Percentiles rank a stretch among this genome's conserved stretches.
phyloP scores from a whole-genome alignment of 2,888 invertebrate genomes.

The Ephialtes manifestator region DNA sequence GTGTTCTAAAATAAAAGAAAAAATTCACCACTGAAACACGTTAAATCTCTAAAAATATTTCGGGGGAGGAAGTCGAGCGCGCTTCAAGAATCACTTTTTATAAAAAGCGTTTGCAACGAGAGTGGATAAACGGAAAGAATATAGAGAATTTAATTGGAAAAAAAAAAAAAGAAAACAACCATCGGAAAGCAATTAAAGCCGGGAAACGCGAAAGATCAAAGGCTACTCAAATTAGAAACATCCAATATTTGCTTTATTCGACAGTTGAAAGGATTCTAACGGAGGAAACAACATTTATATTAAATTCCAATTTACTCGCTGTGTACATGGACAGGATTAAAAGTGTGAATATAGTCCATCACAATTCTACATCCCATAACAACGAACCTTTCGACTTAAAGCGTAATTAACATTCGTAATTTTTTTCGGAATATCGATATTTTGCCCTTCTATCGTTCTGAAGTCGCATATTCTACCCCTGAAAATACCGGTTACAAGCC shows the following conservation, averaged over 20 bases:
- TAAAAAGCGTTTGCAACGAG: background rate
- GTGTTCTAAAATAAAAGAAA: conserved; percentile 10
- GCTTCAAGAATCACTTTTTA: background rate
- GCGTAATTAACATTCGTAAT: too few relatives aligned
- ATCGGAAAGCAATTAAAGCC: background rate
- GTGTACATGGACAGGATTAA: background rate
- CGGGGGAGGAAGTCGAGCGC: background rate
- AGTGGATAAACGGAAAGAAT: background rate
- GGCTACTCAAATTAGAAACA: background rate
- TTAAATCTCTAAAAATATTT: conserved; percentile 32
- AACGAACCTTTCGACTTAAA: background rate
- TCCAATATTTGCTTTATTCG: background rate
- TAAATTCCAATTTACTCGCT: background rate
- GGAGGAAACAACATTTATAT: background rate
- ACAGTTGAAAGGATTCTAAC: background rate
- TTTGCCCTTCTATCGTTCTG: too few relatives aligned
- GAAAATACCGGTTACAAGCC: too few relatives aligned
- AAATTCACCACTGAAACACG: conserved; percentile 1
- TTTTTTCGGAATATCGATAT: too few relatives aligned
- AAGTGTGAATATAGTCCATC: background rate
- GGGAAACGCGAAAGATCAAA: background rate
- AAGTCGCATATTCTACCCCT: too few relatives aligned
- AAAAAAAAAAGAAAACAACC: background rate
- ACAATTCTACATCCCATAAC: background rate
- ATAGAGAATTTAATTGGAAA: background rate